Evolutionary conservation across 2,113 vertebrate genomes (phyloP).

Genomic region (Chloebia gouldiae): DNA sequence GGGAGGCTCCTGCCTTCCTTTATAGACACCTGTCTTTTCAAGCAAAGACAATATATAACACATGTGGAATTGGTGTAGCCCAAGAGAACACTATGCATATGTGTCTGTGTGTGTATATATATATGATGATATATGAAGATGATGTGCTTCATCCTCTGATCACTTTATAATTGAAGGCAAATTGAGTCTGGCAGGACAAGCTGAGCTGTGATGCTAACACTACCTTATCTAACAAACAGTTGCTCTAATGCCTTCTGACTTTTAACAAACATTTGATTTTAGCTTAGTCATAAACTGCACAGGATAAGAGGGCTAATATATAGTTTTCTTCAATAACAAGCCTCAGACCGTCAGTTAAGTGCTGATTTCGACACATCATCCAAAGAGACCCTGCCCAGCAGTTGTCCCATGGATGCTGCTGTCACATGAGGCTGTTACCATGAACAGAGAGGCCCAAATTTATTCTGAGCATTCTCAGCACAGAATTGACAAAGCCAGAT

Average conservation of each 20-base stretch:
- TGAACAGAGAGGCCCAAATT: neutral
- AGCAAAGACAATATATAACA: neutral
- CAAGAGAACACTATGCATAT: too few relatives aligned
- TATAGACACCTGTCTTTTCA: too few relatives aligned
- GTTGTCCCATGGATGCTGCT: fast-evolving
- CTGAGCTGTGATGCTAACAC: neutral
- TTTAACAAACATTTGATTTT: neutral
- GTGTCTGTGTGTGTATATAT: neutral
- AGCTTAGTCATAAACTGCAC: neutral
- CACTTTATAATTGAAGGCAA: neutral
- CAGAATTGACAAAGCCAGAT: neutral
- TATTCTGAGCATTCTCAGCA: neutral
- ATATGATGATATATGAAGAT: neutral
- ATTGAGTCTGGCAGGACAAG: neutral
- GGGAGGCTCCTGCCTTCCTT: too few relatives aligned
- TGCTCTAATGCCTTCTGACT: neutral
- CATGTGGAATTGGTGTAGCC: too few relatives aligned
- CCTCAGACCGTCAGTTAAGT: neutral
- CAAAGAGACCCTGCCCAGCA: neutral
- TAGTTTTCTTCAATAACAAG: neutral
- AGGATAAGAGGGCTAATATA: neutral
- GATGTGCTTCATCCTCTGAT: neutral
- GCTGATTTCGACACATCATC: neutral
- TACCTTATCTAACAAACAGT: neutral
- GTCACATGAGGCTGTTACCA: neutral